Evolutionary conservation across 2,888 invertebrate species (phyloP), one percentile per base, ranked within the genome.

Genomic region (Alentia gelatinosa): DNA sequence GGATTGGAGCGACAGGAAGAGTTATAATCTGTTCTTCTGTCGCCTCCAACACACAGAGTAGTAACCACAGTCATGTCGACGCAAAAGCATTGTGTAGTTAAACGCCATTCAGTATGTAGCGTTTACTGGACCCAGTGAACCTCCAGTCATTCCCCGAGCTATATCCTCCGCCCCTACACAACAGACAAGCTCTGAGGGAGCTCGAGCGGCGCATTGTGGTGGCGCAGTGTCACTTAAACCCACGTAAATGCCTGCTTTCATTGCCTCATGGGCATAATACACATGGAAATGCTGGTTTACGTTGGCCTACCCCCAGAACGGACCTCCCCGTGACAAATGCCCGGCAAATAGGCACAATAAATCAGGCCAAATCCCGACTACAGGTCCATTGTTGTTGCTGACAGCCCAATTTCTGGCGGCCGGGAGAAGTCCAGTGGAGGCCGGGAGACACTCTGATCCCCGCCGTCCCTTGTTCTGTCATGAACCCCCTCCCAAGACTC

Each of bases 401-500:
- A 79, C 79, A 79, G 79, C 15, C 37, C 79, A 79, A 79, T 79
- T 79, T 79, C 68, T 68, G 26, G 68, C 68, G 68, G 68, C 68
- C 68, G 30, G 30, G 30, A 30, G n/a, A 30, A 26, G 68, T 3
- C 68, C 68, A 68, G 68, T 30, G 1, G 12, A n/a, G 68, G 23
- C 68, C n/a, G 33, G 68, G 68, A 26, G 30, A 30, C 19, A 30
- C 68, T 68, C 68, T 68, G 68, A 68, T 68, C 68, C 68, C 12
- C 23, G 79, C 23, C 39, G 35, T 15, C 15, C 12, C 35, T 19
- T 39, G 79, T 79, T 39, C 79, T 39, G 79, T 35, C 79, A 79
- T 39, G 37, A 79, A 35, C 79, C 39, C 37, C 35, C 1, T 39
- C 37, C 39, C 37, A 37, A 39, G 37, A 33, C 37, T 39, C 79